A percentile compares a stretch with the other conserved stretches of the same genome.
Conservation (phyloP, 2,113 vertebrate genomes). For the Oncorhynchus keta region DNA sequence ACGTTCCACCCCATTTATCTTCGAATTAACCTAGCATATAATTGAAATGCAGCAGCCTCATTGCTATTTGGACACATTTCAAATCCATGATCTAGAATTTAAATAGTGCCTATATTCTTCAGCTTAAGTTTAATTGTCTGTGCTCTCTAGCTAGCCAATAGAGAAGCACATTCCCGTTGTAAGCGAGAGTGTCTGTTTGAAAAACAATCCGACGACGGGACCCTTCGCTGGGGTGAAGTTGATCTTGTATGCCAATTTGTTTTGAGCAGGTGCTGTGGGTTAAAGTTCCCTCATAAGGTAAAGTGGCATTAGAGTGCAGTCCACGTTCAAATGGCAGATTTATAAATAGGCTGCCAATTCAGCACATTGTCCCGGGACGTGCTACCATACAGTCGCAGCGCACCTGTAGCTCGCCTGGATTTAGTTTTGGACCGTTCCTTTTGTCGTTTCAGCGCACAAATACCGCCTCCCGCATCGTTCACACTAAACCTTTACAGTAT, state of each 20-base stretch:
- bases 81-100: no score
- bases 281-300: slow-evolving; percentile 98
- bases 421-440: no score
- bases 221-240: slow-evolving; percentile 77
- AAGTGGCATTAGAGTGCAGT: slow-evolving; percentile 89
- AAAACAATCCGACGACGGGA: slow-evolving; percentile 83
- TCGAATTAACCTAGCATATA: no score
- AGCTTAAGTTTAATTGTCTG: slow-evolving; percentile 51
- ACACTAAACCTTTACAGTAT: no score
- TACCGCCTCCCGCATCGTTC: no score
- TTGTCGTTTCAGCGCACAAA: no score
- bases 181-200: slow-evolving; percentile 80
- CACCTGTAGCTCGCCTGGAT: no score
- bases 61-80: no score
- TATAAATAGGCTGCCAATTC: slow-evolving; percentile 98
- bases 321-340: slow-evolving; percentile 93
- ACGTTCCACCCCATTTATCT: no score
- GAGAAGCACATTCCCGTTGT: slow-evolving; percentile 24
- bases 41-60: no score
- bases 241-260: slow-evolving; percentile 95
- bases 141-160: slow-evolving; percentile 42
- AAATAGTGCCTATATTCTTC: neutral
- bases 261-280: slow-evolving; percentile 93
- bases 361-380: slow-evolving; percentile 86
- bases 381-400: slow-evolving; percentile 27